A percentile compares a stretch with the other conserved stretches of the same genome.
These are phyloP conservation scores for Brachystomella parvula DNA, from an alignment of 1,140 invertebrate genomes.

Conservation along the genomic window DNA sequence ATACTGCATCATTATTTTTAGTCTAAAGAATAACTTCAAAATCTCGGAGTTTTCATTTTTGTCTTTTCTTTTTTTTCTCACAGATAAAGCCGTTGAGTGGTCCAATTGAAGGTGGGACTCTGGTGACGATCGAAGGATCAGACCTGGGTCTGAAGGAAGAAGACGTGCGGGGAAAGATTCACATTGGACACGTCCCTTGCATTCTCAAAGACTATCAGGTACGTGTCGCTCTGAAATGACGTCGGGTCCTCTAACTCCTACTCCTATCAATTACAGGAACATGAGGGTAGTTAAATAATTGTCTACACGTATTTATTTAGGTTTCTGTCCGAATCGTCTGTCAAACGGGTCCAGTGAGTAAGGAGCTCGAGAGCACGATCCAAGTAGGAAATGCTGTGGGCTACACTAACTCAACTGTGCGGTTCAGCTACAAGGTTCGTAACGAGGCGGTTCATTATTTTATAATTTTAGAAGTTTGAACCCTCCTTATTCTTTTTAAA, in stretches of 20 bases:
- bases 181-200: constrained; percentile 82
- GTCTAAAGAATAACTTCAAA: too few relatives aligned
- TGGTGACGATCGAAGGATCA: constrained; percentile 89
- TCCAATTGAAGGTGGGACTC: constrained; percentile 89
- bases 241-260: too few relatives aligned
- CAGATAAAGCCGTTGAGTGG: constrained; percentile 87
- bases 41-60: background rate
- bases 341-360: constrained; percentile 61
- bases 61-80: constrained; percentile 32
- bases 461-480: too few relatives aligned
- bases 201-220: constrained; percentile 72
- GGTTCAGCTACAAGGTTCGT: constrained; percentile 79
- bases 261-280: background rate
- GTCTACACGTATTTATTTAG: constrained; percentile 14
- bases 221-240: too few relatives aligned
- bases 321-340: constrained; percentile 87
- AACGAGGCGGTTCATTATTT: too few relatives aligned
- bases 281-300: background rate
- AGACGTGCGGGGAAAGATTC: constrained; percentile 84
- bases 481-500: too few relatives aligned
- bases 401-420: constrained; percentile 74
- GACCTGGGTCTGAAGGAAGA: constrained; percentile 84
- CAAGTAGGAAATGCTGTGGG: constrained; percentile 83
- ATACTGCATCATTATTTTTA: too few relatives aligned
- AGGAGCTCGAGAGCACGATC: constrained; percentile 67